Percentiles rank a stretch among this genome's conserved stretches.
These are phyloP conservation scores for Argyresthia albistria DNA, from an alignment of 2,888 invertebrate genomes.

Conservation along the genomic window DNA sequence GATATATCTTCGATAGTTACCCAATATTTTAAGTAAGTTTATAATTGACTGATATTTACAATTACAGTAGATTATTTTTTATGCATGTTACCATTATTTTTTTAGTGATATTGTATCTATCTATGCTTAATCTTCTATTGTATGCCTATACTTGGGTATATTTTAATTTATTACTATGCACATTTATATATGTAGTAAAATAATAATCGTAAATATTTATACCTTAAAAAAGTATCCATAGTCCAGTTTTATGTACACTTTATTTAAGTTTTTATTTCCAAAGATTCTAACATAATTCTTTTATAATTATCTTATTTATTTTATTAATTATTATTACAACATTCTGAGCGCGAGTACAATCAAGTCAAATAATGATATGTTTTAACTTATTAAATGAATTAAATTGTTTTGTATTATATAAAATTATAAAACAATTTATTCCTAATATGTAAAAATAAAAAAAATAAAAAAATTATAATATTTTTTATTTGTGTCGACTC, in stretches of 20 bases:
- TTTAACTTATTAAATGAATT: neutral
- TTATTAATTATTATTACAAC: neutral
- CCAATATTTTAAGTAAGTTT: constrained; percentile 34
- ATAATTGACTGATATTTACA: neutral
- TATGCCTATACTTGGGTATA: too few relatives aligned
- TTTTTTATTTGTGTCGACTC: too few relatives aligned
- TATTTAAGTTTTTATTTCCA: neutral
- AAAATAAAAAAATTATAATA: neutral
- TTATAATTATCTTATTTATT: constrained; percentile 1
- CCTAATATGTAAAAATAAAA: too few relatives aligned
- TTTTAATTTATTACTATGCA: too few relatives aligned
- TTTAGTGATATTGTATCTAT: neutral
- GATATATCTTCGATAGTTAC: constrained; percentile 19
- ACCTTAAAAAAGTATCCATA: constrained; percentile 7
- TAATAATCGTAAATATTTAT: neutral
- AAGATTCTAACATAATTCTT: constrained; percentile 3
- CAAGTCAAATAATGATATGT: constrained; percentile 6
- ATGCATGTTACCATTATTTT: neutral
- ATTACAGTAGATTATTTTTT: neutral
- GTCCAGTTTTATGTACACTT: neutral
- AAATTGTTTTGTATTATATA: constrained; percentile 1
- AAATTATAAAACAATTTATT: neutral
- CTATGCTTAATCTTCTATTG: neutral
- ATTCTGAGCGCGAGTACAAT: constrained; percentile 5
- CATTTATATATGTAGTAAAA: too few relatives aligned